phyloP scores from a whole-genome alignment of 1,140 invertebrate species.

The Saccostrea cuccullata region DNA sequence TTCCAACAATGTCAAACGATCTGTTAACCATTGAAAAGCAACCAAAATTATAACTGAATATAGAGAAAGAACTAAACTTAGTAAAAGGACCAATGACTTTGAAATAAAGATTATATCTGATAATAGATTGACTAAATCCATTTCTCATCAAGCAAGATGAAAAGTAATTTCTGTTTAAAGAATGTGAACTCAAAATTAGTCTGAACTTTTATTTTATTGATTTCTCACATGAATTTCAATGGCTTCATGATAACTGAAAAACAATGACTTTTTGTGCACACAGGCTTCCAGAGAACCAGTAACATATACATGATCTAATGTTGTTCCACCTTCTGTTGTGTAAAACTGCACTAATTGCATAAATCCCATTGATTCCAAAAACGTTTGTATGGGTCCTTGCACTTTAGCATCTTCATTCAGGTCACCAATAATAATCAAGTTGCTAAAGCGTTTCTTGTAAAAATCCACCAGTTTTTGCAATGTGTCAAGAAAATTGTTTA shows the following conservation, averaged over 20 bases:
- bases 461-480: slow-evolving; percentile 24
- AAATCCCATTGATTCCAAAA: slow-evolving; percentile 17
- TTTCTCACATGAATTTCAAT: slow-evolving; percentile 24
- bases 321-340: slow-evolving; percentile 32
- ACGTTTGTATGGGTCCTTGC: not conserved
- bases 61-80: too few relatives aligned
- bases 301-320: slow-evolving; percentile 4
- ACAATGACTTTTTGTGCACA: not conserved
- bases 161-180: not conserved
- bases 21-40: not conserved
- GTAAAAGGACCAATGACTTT: too few relatives aligned
- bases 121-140: too few relatives aligned
- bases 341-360: slow-evolving; percentile 20
- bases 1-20: not conserved
- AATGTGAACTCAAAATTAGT: not conserved
- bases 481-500: slow-evolving; percentile 10
- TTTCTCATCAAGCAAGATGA: too few relatives aligned
- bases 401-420: slow-evolving; percentile 25
- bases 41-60: too few relatives aligned
- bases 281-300: not conserved
- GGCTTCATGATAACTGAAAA: not conserved
- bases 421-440: slow-evolving; percentile 21
- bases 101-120: too few relatives aligned
- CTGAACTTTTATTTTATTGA: not conserved
- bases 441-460: not conserved